phyloP scores from a whole-genome alignment of 2,888 invertebrate species.

The Ormyrus labotus region DNA sequence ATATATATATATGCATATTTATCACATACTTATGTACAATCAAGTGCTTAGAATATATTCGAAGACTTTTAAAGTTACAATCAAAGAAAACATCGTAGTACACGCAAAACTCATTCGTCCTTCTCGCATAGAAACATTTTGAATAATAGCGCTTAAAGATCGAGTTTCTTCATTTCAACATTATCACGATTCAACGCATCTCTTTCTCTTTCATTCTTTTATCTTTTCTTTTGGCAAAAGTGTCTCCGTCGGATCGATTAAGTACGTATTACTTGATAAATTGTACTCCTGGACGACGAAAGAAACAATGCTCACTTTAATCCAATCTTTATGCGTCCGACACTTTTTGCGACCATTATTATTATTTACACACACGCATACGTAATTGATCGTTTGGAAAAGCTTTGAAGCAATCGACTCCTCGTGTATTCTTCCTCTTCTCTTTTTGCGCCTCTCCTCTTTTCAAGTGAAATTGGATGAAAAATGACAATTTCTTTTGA shows the following conservation, averaged over 20 bases:
- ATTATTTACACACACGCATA: conserved; percentile 43
- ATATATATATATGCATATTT: conserved; percentile 69
- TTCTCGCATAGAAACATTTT: conserved; percentile 66
- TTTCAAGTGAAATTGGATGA: conserved; percentile 46
- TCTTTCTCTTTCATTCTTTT: conserved; percentile 24
- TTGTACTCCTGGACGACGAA: conserved; percentile 52
- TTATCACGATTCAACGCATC: conserved; percentile 46
- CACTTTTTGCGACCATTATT: conserved; percentile 40
- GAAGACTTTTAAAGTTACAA: conserved; percentile 68
- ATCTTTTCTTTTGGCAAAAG: conserved; percentile 44
- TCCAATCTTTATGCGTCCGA: conserved; percentile 20
- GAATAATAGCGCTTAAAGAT: conserved; percentile 46
- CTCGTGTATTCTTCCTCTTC: conserved; percentile 17
- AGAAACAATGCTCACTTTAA: conserved; percentile 30
- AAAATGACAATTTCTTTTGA: conserved; percentile 40
- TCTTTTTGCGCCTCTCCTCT: conserved; percentile 19
- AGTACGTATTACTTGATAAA: conserved; percentile 52
- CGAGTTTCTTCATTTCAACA: conserved; percentile 46
- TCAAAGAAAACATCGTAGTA: conserved; percentile 70
- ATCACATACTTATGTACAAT: conserved; percentile 72
- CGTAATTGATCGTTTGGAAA: conserved; percentile 45
- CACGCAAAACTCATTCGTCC: conserved; percentile 70
- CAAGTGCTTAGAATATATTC: conserved; percentile 69
- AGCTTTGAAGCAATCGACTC: conserved; percentile 43
- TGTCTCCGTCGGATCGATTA: conserved; percentile 39